Base-by-base conservation (phyloP, 2,888 invertebrate species). In the Orgyia antiqua region DNA sequence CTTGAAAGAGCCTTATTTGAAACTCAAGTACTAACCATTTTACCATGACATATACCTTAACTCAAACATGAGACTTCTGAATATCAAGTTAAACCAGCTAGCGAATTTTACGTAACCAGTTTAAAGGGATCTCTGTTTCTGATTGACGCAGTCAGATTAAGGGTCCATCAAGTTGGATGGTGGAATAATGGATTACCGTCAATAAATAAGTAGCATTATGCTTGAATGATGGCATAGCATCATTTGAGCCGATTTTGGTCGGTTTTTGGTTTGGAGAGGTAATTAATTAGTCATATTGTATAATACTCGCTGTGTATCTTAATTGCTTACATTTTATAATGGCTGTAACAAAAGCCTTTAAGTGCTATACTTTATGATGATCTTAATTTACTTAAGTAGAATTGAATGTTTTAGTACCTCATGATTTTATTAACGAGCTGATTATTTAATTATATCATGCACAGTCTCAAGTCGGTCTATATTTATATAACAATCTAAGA, bases 131-230 rank as follows among this genome's bases (percentile, higher is more conserved):
- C 61, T 54, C 20, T 39, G 27, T 34, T 26, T 42, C 31, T 25
- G 32, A 39, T 13, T 24, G 32, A 29, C 24, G 13, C 29, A 10
- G 12, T 28, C 19, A 15, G 20, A 13, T 33, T 29, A 10, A 34
- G 13, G 33, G 65, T 29, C 58, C 53, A 55, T 25, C 11, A 20
- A 31, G 10, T 9, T 13, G 57, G 66, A 67, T 50, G 49, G 36
- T 38, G 41, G 51, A 51, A 53, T 69, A 68, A 77, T 68, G 65
- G 75, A 79, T 78, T 74, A 76, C 57, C 64, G 53, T 74, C 68
- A 76, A 77, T 79, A 76, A 78, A 80, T 78, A 75, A 77, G 68
- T 63, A 68, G 61, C 47, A 51, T 69, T 63, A 65, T 58, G 59
- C 57, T 51, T 68, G 68, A 67, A 59, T 60, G 62, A 66, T 63